Conservation (phyloP, 2,113 vertebrate species). For the Pomatostomus ruficeps region DNA sequence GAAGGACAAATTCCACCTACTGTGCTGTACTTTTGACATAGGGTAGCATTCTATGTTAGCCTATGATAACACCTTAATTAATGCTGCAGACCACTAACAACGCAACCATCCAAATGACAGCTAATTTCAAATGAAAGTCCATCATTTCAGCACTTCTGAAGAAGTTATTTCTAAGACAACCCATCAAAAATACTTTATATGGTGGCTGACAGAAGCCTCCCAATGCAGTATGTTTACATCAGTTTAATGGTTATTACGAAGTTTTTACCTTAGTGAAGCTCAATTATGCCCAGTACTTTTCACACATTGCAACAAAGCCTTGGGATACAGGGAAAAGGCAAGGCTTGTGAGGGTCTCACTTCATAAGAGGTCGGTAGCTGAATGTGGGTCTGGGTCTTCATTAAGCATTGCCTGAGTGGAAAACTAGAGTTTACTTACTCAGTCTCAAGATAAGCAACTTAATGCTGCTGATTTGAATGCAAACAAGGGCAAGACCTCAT, state of each 20-base stretch:
- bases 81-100: background rate
- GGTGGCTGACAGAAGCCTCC: background rate
- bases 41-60: background rate
- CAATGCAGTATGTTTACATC: background rate
- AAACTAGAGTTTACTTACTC: constrained; percentile 38
- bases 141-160: background rate
- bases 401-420: constrained; percentile 29
- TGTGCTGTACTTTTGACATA: background rate
- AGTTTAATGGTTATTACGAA: background rate
- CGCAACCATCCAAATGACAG: background rate
- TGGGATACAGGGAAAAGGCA: background rate
- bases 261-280: background rate
- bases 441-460: constrained; percentile 60
- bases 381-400: background rate
- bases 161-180: background rate
- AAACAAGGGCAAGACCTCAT: constrained; percentile 60
- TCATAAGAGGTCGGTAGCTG: background rate
- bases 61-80: background rate
- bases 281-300: background rate
- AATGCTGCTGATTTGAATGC: constrained; percentile 60
- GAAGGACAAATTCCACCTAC: background rate
- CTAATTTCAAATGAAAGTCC: background rate
- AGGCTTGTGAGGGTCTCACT: background rate
- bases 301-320: background rate
- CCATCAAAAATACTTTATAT: background rate